Conservation (phyloP, 2,888 invertebrate genomes). For the Drosophila antonietae region DNA sequence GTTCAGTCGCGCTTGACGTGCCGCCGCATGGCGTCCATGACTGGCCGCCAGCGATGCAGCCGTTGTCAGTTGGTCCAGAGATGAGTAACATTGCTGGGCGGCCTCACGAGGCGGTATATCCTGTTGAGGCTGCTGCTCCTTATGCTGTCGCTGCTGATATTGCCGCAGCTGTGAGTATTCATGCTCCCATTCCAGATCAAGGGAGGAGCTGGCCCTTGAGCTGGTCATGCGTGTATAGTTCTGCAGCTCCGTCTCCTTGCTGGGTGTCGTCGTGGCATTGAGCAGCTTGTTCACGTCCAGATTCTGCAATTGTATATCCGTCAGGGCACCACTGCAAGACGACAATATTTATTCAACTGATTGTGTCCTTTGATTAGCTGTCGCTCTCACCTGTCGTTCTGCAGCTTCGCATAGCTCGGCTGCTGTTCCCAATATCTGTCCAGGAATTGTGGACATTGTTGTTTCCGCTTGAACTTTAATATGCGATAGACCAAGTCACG, state of each 20-base stretch:
- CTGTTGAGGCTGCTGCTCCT: constrained; percentile 34
- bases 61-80: constrained; percentile 67
- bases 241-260: constrained; percentile 80
- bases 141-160: constrained; percentile 58
- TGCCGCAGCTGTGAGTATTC: constrained; percentile 84
- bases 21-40: constrained; percentile 40
- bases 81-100: constrained; percentile 57
- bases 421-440: constrained; percentile 82
- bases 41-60: constrained; percentile 51
- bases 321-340: constrained; percentile 83
- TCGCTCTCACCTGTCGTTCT: constrained; percentile 57
- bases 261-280: constrained; percentile 74
- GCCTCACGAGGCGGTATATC: constrained; percentile 34
- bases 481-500: constrained; percentile 68
- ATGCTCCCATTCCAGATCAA: constrained; percentile 90
- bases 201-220: constrained; percentile 88
- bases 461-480: constrained; percentile 60
- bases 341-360: background rate
- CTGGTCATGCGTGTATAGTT: constrained; percentile 76
- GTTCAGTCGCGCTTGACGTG: constrained; percentile 45
- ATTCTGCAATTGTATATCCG: constrained; percentile 87
- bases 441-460: constrained; percentile 79
- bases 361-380: background rate
- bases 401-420: constrained; percentile 82
- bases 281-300: constrained; percentile 86